Base-by-base conservation (phyloP, 1,140 invertebrate genomes). In the Cheumatopsyche charites region DNA sequence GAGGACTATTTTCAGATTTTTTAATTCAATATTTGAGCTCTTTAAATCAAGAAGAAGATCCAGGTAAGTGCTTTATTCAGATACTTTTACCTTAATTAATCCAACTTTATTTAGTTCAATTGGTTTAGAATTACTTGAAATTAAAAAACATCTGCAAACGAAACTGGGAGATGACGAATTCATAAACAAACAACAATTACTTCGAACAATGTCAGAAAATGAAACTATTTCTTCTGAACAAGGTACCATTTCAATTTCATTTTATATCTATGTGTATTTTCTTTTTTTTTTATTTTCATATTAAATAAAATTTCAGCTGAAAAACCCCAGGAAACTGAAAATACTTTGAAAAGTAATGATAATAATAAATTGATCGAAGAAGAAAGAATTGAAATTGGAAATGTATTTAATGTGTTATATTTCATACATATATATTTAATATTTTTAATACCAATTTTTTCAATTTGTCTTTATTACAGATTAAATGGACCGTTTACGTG, bases 301-400 rank as follows among this genome's bases (percentile, higher is more conserved):
- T 36, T n/a, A n/a, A n/a, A n/a, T n/a, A n/a, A n/a, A n/a, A n/a
- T n/a, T n/a, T n/a, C n/a, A n/a, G n/a, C n/a, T n/a, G n/a, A n/a
- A n/a, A n/a, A n/a, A n/a, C n/a, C n/a, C n/a, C n/a, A n/a, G n/a
- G n/a, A n/a, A n/a, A n/a, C n/a, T n/a, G n/a, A n/a, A n/a, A n/a
- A n/a, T n/a, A n/a, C n/a, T n/a, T n/a, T n/a, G n/a, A n/a, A n/a
- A n/a, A n/a, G n/a, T n/a, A n/a, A n/a, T n/a, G n/a, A n/a, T n/a
- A n/a, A n/a, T n/a, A n/a, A 91, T 76, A 93, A 95, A 83, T 83
- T 97, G 1, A 96, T 97, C 77, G 93, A 96, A 83, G 86, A 85
- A 1, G 95, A 97, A 80, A 95, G 94, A 82, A 84, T 92, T 0
- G 93, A 97, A 88, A 96, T 93, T 11, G 94, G 95, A 75, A 93